These are phyloP conservation scores for Pitangus sulphuratus DNA, from an alignment of 2,797 vertebrate species.

Conservation along the genomic window DNA sequence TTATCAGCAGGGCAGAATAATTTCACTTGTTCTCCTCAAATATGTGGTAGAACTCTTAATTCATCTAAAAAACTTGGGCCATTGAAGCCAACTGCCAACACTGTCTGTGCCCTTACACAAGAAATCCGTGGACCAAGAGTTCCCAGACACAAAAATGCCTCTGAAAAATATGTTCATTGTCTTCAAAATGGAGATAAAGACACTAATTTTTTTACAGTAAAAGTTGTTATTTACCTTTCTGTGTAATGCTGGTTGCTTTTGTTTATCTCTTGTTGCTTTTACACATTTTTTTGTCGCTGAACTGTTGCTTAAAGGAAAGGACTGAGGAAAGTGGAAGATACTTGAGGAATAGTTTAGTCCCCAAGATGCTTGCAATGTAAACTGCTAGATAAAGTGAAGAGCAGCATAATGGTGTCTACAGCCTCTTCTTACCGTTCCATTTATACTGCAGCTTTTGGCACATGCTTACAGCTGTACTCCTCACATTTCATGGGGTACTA, in stretches of 20 bases:
- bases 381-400: not conserved
- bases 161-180: not conserved
- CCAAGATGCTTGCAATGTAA: not conserved
- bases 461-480: not conserved
- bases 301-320: not conserved
- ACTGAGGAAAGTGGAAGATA: not conserved
- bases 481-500: not conserved
- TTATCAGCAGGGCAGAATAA: not conserved
- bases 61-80: not conserved
- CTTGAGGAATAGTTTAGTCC: not conserved
- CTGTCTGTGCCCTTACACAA: not conserved
- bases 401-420: rapidly evolving
- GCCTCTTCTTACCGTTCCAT: not conserved
- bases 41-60: not conserved
- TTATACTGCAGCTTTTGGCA: not conserved
- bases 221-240: not conserved
- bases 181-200: not conserved
- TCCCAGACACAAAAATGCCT: not conserved
- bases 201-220: not conserved
- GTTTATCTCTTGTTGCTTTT: not conserved
- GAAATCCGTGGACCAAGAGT: not conserved
- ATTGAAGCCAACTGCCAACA: not conserved
- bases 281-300: not conserved
- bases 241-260: not conserved
- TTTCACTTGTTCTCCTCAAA: constrained; percentile 5